Base-by-base conservation (phyloP, 1,140 invertebrate genomes). In the Himalopsyche phryganea region DNA sequence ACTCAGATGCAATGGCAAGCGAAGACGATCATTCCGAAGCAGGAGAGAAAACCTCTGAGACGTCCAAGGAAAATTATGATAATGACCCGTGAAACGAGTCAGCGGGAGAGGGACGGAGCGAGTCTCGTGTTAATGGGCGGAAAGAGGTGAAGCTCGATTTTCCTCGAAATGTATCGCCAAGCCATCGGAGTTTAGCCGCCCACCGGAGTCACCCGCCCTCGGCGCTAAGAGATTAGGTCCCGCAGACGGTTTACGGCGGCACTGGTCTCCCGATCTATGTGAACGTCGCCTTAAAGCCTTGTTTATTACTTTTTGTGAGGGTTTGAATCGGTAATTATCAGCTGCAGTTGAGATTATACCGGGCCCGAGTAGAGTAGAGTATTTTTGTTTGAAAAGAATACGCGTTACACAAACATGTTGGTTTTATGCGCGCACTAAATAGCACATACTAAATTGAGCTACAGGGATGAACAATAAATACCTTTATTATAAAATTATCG, bases 151-250 rank as follows among this genome's bases (percentile, higher is more conserved):
- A 58, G 23, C 23, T 28, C 23, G 23, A 28, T 28, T 58, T 58
- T 45, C 38, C 54, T 28, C 15, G 54, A 33, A 20, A 28, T 42
- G 41, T 54, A 54, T 58, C 55, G 55, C 44, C 13, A 19, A 46
- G 48, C 44, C 36, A 57, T 57, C 54, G 54, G 44, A 48, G 35
- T 49, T 49, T 41, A 40, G 32, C 54, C 32, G 33, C 54, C 38
- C n/a, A n/a, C n/a, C 11, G n/a, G 5, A 5, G 3, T 11, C n/a
- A 5, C 38, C 11, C 38, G n/a, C 38, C 15, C 38, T 13, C 38
- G 15, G 23, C 38, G 38, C 53, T 61, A 61, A 61, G 54, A 53
- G 60, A 61, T 61, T 61, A 61, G 53, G 54, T 46, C 50, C 50
- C 52, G 47, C 53, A 61, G 60, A 57, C 54, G 46, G 59, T 61